Base-by-base conservation (phyloP, 2,888 invertebrate genomes). In the Carpatolechia fugitivella region DNA sequence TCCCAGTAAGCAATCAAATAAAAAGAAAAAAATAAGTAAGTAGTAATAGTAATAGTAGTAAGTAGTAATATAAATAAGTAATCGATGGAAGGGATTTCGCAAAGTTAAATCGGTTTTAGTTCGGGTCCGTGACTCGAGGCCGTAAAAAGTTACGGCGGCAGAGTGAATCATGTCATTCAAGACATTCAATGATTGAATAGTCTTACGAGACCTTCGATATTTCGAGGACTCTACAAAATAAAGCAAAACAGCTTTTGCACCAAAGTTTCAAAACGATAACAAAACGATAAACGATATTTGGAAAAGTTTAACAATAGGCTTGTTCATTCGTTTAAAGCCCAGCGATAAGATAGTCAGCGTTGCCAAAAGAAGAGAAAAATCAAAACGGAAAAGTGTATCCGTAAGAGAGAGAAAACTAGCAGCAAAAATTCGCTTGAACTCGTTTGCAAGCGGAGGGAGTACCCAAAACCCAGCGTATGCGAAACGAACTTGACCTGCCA, bases 401-500 rank as follows among this genome's bases (percentile, higher is more conserved):
- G 18, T 11, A 11, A 41, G 18, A 41, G 18, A 18, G 40, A 29
- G 13, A 29, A n/a, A 13, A 29, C 13, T 13, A 29, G 29, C 29
- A 3, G 18, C 1, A n/a, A 44, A 1, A 44, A 29, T 13, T 13
- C 3, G 5, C 20, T 11, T n/a, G n/a, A 30, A 47, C 16, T 31
- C 14, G 31, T 31, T 47, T 16, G 31, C n/a, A 31, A 35, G 18
- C 16, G 7, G 18, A 31, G 18, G 13, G 11, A 35, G 18, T 24
- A 52, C 55, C 53, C 46, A 55, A 57, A 51, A 61, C 54, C 54
- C 33, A 35, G 40, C 51, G 54, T 55, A 54, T 54, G 54, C 64
- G 56, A 62, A 60, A 61, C 69, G 75, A 74, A 74, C 81, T 81
- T 82, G 81, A 81, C 80, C 81, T 63, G 70, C 61, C 61, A 69